Evolutionary conservation across 2,888 invertebrate genomes (phyloP).

Genomic region (Camponotus fellah): DNA sequence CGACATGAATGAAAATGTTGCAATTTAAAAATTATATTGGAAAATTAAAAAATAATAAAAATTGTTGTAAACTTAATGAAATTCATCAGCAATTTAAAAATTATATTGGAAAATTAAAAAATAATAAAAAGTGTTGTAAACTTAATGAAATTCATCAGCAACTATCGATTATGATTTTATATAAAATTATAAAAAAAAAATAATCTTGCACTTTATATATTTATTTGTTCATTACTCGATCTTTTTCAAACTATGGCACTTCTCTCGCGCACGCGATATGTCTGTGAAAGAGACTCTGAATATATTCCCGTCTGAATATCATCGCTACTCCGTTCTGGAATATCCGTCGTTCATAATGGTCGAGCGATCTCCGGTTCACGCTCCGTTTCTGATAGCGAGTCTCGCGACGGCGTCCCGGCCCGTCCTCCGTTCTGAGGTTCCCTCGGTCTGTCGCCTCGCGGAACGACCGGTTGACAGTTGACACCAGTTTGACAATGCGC

Average conservation of each 20-base stretch:
- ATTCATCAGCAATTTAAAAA: neutral
- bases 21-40: neutral
- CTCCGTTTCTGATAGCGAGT: conserved; percentile 66
- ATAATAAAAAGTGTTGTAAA: neutral
- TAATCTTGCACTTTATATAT: neutral
- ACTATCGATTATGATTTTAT: neutral
- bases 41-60: neutral
- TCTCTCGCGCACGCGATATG: neutral
- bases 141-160: neutral
- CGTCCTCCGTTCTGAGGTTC: conserved; percentile 59
- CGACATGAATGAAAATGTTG: neutral
- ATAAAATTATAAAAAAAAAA: neutral
- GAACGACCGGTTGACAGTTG: conserved; percentile 83
- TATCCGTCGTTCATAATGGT: conserved; percentile 50
- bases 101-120: neutral
- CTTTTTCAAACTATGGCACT: neutral
- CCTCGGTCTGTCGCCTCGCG: conserved; percentile 73
- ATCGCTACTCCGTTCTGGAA: conserved; percentile 15
- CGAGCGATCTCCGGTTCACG: conserved; percentile 63
- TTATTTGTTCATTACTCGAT: neutral
- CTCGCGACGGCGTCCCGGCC: conserved; percentile 54
- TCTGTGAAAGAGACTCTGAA: conserved; percentile 24
- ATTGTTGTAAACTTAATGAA: neutral
- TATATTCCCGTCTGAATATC: conserved; percentile 20
- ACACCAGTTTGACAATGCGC: conserved; percentile 84